Base-by-base conservation (phyloP, 2,113 vertebrate species). In the Mirza zaza region DNA sequence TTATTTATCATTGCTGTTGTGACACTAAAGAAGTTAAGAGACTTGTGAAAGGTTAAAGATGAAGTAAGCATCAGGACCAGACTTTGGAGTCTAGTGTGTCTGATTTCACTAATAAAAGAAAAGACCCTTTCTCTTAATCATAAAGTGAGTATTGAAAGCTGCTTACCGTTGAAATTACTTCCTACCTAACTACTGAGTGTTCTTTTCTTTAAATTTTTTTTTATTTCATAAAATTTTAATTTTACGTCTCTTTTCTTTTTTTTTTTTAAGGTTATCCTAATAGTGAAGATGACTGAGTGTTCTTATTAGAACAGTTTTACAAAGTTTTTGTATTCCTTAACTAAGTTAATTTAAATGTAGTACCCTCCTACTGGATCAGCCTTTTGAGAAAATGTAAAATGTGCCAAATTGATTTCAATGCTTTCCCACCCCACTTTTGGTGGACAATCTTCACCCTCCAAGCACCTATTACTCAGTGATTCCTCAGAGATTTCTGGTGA, bases 11-110 rank as follows among this genome's bases (percentile, higher is more conserved):
- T 34, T 42, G 7, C 14, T 83, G 5, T 50, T 88, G 34, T 65
- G 70, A 83, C 61, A 65, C 8, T 34, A 50, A 90, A 96, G 61
- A 80, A 86, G 45, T 67, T 79, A 90, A 92, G n/a, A 18, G 48
- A 77, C 12, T 82, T 95, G 29, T 82, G 45, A 87, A 89, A 92
- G 27, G 13, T 36, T n/a, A 89, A 85, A 88, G 42, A 91, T 59
- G 55, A 55, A 88, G 25, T 42, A 94, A 94, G 2, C 10, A 1
- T 81, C 11, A 45, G 59, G 39, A 50, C 65, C 29, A 59, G 6
- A 7, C 18, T 82, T 87, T 34, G 34, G 67, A 92, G 34, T 3
- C 48, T 68, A 77, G 20, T 85, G 9, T 57, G 34, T 52, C 36
- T 76, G 83, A 88, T 76, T 84, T 93, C 5, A 75, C 39, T n/a